Evolutionary conservation across 2,113 vertebrate species (phyloP), one percentile per base, ranked within the genome.

Genomic region (Cebidichthys violaceus): DNA sequence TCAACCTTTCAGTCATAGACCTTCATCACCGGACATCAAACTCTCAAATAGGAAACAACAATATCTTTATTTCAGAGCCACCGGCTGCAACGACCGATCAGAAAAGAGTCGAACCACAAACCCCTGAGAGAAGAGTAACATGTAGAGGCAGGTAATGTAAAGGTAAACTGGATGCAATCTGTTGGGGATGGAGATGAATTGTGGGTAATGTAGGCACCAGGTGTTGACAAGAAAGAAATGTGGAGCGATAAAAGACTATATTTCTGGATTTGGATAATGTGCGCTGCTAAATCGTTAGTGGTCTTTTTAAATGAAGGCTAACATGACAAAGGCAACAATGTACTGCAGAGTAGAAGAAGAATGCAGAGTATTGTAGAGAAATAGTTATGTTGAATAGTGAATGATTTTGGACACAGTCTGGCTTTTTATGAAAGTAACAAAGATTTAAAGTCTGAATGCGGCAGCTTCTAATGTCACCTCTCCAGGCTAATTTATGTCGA

Each of bases 381-480:
- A 41, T 20, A 2, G 10, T 75, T 14, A 17, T 24, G 15, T 54
- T 74, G 43, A 76, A 67, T 24, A 62, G 2, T 75, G 10, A 47
- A 24, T 60, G 7, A 18, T 50, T 77, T 67, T 8, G 4, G 43
- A 37, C 50, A 22, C 9, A 4, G 7, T 59, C 14, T 54, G 50
- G 20, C 37, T 77, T 80, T 84, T 72, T 52, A 50, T 76, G 22
- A 43, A 70, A 52, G n/a, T 5, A 50, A 60, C 4, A 77, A 54
- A 20, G 22, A 61, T 75, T 43, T 57, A 6, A 68, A 43, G 3
- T 69, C 41, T 59, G 37, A 81, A 76, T 70, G 37, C 33, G 6
- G 18, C 15, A 50, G 31, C 22, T 86, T 76, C 18, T 73, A 20
- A 61, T 70, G 62, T 83, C 67, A 43, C 15, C 24, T 17, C 78